Conservation (phyloP, 2,797 vertebrate species). For the Hipposideros larvatus region DNA sequence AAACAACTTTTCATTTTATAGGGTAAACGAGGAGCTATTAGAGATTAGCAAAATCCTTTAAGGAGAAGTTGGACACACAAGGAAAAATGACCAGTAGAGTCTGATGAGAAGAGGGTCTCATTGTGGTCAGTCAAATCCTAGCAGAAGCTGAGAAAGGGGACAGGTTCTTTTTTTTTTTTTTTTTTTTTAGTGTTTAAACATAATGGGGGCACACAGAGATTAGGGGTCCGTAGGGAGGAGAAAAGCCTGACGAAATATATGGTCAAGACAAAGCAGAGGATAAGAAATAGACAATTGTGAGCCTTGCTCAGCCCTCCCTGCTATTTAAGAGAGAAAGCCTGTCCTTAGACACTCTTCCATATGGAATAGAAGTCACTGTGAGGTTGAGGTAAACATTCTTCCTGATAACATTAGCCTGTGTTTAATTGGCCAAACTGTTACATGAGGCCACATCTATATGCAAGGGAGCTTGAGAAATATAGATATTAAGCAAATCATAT, state of each 20-base stretch:
- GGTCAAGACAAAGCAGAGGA: not conserved
- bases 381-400: not conserved
- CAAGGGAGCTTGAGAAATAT: not conserved
- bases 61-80: not conserved
- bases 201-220: not conserved
- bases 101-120: not conserved
- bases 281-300: not conserved
- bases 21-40: not conserved
- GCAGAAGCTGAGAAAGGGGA: not conserved
- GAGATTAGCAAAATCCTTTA: not conserved
- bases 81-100: not conserved
- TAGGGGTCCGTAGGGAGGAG: accelerated
- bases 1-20: not conserved
- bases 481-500: not conserved
- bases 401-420: not conserved
- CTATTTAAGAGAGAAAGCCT: not conserved
- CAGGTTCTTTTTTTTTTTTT: not conserved
- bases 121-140: not conserved
- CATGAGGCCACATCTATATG: not conserved
- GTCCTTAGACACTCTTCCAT: not conserved
- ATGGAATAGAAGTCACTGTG: not conserved
- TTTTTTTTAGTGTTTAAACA: not conserved
- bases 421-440: not conserved
- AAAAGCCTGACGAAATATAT: not conserved
- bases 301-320: not conserved